Evolutionary conservation across 2,888 invertebrate species (phyloP), one percentile per base, ranked within the genome.

Genomic region (Leptinotarsa juncta): DNA sequence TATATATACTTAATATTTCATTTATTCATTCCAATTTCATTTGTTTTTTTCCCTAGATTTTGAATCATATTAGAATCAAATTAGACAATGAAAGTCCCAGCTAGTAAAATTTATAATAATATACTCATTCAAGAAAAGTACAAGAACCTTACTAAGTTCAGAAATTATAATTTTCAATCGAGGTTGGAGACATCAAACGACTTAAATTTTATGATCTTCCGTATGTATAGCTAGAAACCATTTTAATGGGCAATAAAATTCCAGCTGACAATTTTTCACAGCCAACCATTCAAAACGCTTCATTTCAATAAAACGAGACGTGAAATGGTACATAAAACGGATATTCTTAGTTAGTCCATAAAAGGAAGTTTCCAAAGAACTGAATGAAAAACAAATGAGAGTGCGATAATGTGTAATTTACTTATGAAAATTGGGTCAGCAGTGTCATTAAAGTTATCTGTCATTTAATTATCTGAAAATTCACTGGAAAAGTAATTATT

Each of bases 241-340:
- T 20, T 14, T 15, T 23, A 57, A 57, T 14, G 57, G 4, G 23
- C 57, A 3, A 12, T 57, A 20, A 55, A 55, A 18, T 23, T 20
- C 10, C 4, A 57, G 23, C 23, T 57, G 23, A 57, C n/a, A 15
- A 57, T 57, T 23, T 57, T 23, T 57, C 57, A 57, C 20, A 57
- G 12, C 20, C 14, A 18, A 57, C n/a, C 4, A 57, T 57, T 57
- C 20, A 23, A 57, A 23, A 18, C 20, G 20, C 23, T 12, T 57
- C 20, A 57, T 23, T 57, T 57, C 4, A 18, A 57, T 14, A 57
- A 57, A 20, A 57, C 23, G 15, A 14, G 20, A 20, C 4, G 16
- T 20, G 20, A 53, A 53, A 53, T n/a, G 57, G 57, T 57, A 18
- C 23, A 20, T 57, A 57, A 57, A 57, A 57, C n/a, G 23, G 23